A percentile compares a stretch with the other conserved stretches of the same genome.
Evolutionary conservation across 2,113 vertebrate species (phyloP).

Genomic region (Cynocephalus volans): DNA sequence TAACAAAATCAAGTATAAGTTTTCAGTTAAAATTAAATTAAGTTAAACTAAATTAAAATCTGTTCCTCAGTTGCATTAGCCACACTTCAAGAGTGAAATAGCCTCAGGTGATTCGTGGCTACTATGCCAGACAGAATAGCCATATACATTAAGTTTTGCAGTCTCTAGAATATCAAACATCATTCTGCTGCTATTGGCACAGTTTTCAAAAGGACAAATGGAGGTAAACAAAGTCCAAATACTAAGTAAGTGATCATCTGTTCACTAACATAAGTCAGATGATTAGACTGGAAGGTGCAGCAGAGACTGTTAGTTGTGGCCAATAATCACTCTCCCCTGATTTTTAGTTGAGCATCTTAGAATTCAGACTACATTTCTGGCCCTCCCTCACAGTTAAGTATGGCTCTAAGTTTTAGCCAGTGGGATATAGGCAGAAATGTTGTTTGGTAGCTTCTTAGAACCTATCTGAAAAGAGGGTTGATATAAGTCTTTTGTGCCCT

Average conservation of each 20-base stretch:
- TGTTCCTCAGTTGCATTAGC: background rate
- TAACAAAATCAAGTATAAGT: background rate
- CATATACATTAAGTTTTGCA: background rate
- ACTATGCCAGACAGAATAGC: background rate
- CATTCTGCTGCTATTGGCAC: background rate
- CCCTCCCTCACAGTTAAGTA: background rate
- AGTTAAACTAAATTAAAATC: background rate
- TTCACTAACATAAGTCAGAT: background rate
- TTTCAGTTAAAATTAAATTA: background rate
- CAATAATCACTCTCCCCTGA: background rate
- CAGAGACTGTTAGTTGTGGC: background rate
- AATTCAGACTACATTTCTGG: background rate
- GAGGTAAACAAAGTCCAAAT: constrained; percentile 3
- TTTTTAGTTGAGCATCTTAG: background rate
- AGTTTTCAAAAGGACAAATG: constrained; percentile 1
- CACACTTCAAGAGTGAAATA: background rate
- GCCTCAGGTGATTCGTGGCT: background rate
- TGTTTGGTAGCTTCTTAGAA: background rate
- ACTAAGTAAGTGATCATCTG: background rate
- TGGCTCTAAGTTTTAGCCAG: background rate
- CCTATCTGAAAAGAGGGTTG: background rate
- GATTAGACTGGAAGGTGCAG: background rate
- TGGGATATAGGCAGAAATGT: background rate
- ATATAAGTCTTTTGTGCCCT: background rate
- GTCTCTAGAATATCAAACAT: background rate